Percentiles rank a stretch among this genome's conserved stretches.
phyloP scores from a whole-genome alignment of 2,888 invertebrate species.

The Stegana nigrithorax region DNA sequence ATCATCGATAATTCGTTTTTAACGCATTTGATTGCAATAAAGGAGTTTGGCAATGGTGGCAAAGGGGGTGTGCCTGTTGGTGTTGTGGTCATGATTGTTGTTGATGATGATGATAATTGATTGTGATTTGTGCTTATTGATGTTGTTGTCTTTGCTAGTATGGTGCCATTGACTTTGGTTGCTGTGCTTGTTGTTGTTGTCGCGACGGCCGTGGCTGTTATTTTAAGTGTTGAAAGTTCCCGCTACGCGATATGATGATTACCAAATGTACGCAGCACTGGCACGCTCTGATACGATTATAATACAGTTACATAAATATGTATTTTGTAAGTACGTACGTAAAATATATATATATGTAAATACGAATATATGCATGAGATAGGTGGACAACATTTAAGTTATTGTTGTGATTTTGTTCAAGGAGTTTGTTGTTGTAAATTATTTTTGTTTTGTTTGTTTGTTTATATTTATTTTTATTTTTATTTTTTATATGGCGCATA shows the following conservation, averaged over 20 bases:
- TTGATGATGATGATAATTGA: slow-evolving; percentile 41
- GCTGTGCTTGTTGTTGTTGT: slow-evolving; percentile 36
- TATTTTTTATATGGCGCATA: background rate
- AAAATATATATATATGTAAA: background rate
- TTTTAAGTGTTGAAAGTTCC: slow-evolving; percentile 55
- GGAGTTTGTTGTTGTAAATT: slow-evolving; percentile 19
- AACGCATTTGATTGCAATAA: slow-evolving; percentile 54
- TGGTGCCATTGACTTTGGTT: slow-evolving; percentile 45
- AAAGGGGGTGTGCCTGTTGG: slow-evolving; percentile 60
- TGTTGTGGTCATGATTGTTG: slow-evolving; percentile 44
- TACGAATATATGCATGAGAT: background rate
- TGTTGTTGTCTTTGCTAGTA: too few species aligned
- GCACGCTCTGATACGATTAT: slow-evolving; percentile 62
- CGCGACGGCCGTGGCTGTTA: slow-evolving; percentile 32
- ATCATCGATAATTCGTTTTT: slow-evolving; percentile 38
- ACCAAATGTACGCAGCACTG: slow-evolving; percentile 69
- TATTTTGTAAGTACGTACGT: background rate
- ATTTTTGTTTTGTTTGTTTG: slow-evolving; percentile 25
- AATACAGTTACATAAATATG: background rate
- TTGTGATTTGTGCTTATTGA: slow-evolving; percentile 37
- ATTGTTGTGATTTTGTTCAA: slow-evolving; percentile 21
- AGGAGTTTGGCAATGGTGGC: slow-evolving; percentile 61
- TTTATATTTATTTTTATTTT: slow-evolving; percentile 38
- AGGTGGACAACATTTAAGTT: background rate
- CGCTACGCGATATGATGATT: slow-evolving; percentile 70